Evolutionary conservation across 2,797 vertebrate species (phyloP), one percentile per base, ranked within the genome.

Genomic region (Cyclopterus lumpus): DNA sequence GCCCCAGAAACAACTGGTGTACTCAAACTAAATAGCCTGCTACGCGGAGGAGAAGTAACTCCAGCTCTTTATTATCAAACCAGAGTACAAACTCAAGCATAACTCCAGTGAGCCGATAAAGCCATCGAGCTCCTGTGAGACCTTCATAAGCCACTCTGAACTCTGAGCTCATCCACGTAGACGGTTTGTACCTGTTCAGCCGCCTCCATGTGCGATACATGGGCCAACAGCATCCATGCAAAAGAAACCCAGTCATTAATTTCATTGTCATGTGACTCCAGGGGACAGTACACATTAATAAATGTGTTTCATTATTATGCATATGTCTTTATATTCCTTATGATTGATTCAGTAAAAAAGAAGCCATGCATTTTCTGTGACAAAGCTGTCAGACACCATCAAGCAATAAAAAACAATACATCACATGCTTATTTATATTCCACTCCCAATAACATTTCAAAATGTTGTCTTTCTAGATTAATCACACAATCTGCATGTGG

Each of bases 281-380:
- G 94, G 93, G 94, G 94, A 95, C 94, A 93, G 87, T 93, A 75
- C 91, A 91, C 82, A 92, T 93, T 95, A 93, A 94, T 93, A 94
- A 94, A 95, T 94, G 92, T 89, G 91, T 91, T 94, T 94, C 93
- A 94, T 95, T 95, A 94, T 92, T 94, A 94, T 95, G 94, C 93
- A 95, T 91, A 93, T 89, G 93, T 95, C 93, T 95, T 94, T 92
- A 90, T 92, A 92, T 92, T 93, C 81, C 86, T 90, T 67, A 75
- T 95, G 94, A 95, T 94, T 91, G 92, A 96, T 95, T 93, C 87
- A 88, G 82, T 86, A 87, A 90, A 89, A 91, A 90, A 89, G 82
- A 90, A 90, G 89, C 87, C 88, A 93, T 94, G 88, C 67, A 91
- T 95, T 94, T 92, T 94, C 86, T 83, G 81, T 76, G 86, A 88